Evolutionary conservation across 2,113 vertebrate genomes (phyloP).

Genomic region (Hylia prasina): DNA sequence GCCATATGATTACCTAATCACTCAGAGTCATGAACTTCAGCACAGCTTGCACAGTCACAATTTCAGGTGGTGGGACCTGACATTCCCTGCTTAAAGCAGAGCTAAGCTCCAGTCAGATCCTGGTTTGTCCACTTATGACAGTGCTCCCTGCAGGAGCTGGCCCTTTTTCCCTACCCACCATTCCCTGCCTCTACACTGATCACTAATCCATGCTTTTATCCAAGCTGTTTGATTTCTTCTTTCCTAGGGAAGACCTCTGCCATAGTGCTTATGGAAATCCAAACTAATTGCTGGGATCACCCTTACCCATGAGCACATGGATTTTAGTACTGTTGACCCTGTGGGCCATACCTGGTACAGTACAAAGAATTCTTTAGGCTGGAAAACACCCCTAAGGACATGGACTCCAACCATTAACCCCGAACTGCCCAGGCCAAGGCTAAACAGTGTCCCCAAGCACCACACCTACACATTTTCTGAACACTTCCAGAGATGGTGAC

Average conservation of each 20-base stretch:
- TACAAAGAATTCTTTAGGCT: background rate
- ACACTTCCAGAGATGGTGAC: background rate
- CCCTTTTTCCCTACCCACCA: background rate
- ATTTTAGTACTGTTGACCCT: background rate
- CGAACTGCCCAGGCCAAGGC: background rate
- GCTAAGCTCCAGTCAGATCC: background rate
- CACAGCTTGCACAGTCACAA: background rate
- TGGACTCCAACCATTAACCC: background rate
- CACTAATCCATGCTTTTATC: background rate
- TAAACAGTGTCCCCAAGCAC: background rate
- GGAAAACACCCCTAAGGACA: background rate
- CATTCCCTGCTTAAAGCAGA: background rate
- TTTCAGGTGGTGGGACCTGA: background rate
- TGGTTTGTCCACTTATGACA: accelerated
- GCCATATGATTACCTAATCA: background rate
- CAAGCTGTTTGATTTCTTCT: background rate
- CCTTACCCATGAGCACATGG: accelerated
- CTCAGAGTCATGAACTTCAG: background rate
- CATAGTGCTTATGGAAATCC: background rate
- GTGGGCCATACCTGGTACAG: background rate
- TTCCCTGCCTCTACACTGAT: background rate
- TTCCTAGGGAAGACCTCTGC: background rate
- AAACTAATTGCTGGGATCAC: background rate
- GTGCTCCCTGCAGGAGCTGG: background rate
- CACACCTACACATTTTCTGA: background rate